Conservation (phyloP, 2,113 vertebrate species). For the Dasyornis broadbenti region DNA sequence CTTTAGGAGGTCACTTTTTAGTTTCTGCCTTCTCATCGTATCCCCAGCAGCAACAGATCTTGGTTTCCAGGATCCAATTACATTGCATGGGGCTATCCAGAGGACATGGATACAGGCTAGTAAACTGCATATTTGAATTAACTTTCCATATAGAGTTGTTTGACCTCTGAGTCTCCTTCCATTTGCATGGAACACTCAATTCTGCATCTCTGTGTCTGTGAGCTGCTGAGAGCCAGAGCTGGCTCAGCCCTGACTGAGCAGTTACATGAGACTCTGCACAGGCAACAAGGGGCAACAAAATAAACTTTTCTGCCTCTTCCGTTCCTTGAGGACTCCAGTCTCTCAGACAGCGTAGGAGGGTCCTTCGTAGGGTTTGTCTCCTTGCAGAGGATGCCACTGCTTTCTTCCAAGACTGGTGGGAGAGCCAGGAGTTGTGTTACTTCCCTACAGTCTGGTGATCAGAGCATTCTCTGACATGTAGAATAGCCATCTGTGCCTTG, state of each 20-base stretch:
- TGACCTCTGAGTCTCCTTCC: background rate
- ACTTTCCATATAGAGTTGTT: background rate
- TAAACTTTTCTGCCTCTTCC: background rate
- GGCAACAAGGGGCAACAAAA: accelerated
- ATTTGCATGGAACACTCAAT: background rate
- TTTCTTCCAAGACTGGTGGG: background rate
- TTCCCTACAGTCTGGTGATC: background rate
- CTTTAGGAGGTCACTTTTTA: background rate
- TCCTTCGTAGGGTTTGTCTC: background rate
- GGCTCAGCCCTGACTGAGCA: background rate
- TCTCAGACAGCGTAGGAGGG: background rate
- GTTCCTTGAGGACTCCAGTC: background rate
- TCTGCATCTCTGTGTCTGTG: background rate
- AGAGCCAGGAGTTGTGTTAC: background rate
- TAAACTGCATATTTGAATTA: background rate
- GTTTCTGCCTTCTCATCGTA: background rate
- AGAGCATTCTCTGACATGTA: background rate
- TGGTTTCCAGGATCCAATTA: background rate
- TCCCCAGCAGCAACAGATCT: background rate
- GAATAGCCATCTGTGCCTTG: background rate
- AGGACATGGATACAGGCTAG: background rate
- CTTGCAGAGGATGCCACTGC: background rate
- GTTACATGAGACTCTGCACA: background rate
- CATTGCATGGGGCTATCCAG: background rate
- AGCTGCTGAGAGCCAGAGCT: background rate